phyloP scores from a whole-genome alignment of 2,797 vertebrate genomes.

The Halcyon badia region DNA sequence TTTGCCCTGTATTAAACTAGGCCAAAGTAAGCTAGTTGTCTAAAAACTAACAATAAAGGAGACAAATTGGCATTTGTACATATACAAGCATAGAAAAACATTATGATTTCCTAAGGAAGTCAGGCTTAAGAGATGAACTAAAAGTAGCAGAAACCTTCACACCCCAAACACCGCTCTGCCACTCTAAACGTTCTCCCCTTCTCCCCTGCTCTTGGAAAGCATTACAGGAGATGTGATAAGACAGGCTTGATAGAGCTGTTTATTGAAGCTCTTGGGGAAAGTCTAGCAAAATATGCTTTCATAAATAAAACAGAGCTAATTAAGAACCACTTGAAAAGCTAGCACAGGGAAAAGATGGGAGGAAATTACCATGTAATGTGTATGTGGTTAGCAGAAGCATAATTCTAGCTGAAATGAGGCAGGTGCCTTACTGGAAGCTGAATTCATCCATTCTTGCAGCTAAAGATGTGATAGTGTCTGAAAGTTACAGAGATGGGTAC shows the following conservation, averaged over 20 bases:
- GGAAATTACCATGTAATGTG: slow-evolving; percentile 27
- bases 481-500: not conserved
- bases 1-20: not conserved
- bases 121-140: not conserved
- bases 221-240: slow-evolving; percentile 1
- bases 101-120: not conserved
- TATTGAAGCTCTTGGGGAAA: slow-evolving; percentile 45
- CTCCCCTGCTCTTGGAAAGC: not conserved
- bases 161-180: not conserved
- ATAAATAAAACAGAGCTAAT: slow-evolving; percentile 72
- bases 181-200: not conserved
- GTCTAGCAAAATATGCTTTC: slow-evolving; percentile 47
- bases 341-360: slow-evolving; percentile 29
- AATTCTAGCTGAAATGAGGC: slow-evolving; percentile 14
- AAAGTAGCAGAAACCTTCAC: not conserved
- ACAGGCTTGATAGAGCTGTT: slow-evolving; percentile 29
- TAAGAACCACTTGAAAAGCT: slow-evolving; percentile 62
- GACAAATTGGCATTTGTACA: not conserved
- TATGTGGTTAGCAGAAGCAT: slow-evolving; percentile 5
- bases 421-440: not conserved
- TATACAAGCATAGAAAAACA: not conserved
- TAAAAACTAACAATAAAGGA: not conserved
- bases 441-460: not conserved
- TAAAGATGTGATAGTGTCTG: not conserved
- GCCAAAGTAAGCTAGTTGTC: not conserved